A percentile compares a stretch with the other conserved stretches of the same genome.
Evolutionary conservation across 2,888 invertebrate genomes (phyloP).

Genomic region (Pseudolycoriella hygida): DNA sequence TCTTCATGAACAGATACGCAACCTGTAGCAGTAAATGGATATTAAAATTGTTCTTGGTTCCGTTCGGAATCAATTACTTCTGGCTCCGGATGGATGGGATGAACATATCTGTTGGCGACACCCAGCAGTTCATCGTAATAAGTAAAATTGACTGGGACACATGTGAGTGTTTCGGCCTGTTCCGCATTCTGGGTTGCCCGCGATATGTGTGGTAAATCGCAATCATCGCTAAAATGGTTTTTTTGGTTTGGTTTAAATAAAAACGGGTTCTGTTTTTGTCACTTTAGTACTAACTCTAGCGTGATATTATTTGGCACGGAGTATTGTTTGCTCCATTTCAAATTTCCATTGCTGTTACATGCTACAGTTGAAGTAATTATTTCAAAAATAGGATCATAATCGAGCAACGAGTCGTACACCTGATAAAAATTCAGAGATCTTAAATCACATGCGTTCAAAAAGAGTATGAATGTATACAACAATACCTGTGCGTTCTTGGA

Average conservation of each 20-base stretch:
- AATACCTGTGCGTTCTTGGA: constrained; percentile 29
- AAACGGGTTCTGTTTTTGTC: neutral
- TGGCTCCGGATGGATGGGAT: constrained; percentile 73
- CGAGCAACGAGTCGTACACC: neutral
- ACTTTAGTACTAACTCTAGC: neutral
- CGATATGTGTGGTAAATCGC: constrained; percentile 27
- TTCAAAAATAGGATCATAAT: neutral
- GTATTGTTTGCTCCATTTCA: neutral
- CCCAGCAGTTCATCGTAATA: constrained; percentile 79
- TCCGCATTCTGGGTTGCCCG: constrained; percentile 43
- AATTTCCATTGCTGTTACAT: neutral
- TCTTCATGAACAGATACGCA: constrained; percentile 52
- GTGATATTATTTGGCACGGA: neutral
- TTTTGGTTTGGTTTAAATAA: too few relatives aligned
- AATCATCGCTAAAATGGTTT: constrained; percentile 27
- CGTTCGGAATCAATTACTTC: constrained; percentile 32
- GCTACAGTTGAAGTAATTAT: constrained; percentile 15
- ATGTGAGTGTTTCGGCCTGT: too few relatives aligned
- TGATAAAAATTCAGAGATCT: constrained; percentile 18
- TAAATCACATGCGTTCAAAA: constrained; percentile 12
- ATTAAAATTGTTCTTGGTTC: neutral
- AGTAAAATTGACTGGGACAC: constrained; percentile 72
- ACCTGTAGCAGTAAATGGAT: constrained; percentile 28
- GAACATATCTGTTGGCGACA: constrained; percentile 63
- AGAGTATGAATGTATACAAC: constrained; percentile 12